Percentiles rank a stretch among this genome's conserved stretches.
Evolutionary conservation across 2,888 invertebrate genomes (phyloP).

Genomic region (Coremacera marginata): DNA sequence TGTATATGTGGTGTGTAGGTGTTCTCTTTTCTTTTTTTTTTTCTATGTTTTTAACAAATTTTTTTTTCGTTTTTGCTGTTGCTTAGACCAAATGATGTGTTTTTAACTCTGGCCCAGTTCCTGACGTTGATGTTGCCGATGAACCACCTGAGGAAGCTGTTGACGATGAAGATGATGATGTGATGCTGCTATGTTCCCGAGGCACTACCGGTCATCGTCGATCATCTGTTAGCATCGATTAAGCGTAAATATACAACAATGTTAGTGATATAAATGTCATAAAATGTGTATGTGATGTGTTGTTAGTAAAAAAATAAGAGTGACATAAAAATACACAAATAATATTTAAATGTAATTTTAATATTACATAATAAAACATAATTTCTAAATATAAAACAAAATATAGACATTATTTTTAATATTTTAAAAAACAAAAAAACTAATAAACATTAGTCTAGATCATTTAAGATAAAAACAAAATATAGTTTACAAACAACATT

Average conservation of each 20-base stretch:
- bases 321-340: not conserved
- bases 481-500: not conserved
- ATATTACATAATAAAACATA: constrained; percentile 1
- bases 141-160: constrained; percentile 61
- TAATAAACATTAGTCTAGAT: not conserved
- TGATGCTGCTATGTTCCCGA: constrained; percentile 60
- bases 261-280: not conserved
- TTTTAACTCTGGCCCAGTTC: constrained; percentile 48
- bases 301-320: not conserved
- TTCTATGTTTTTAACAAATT: too few species aligned
- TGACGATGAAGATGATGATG: constrained; percentile 61
- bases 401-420: not conserved
- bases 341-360: not conserved
- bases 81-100: constrained; percentile 52
- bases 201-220: constrained; percentile 69
- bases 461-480: not conserved
- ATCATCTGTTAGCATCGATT: constrained; percentile 58
- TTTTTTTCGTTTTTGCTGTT: not conserved
- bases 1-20: constrained; percentile 13
- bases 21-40: constrained; percentile 1
- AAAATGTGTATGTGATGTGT: not conserved
- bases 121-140: constrained; percentile 52
- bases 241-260: constrained; percentile 31
- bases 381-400: not conserved
- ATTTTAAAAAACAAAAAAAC: not conserved